phyloP scores from a whole-genome alignment of 2,113 vertebrate genomes.

The Ursus arctos region DNA sequence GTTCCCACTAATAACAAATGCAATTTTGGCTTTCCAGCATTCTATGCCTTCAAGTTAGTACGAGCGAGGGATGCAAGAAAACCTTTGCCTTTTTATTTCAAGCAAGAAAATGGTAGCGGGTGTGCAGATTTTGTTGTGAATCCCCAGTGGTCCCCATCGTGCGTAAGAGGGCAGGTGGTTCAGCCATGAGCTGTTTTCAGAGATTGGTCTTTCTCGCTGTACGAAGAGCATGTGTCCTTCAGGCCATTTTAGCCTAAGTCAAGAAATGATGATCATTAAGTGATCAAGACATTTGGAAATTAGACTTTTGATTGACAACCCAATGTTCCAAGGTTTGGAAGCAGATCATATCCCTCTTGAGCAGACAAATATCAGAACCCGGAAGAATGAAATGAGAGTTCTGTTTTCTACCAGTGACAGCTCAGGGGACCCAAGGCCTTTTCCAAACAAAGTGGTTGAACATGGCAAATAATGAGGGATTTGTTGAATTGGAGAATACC shows the following conservation, averaged over 20 bases:
- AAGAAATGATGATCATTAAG: background rate
- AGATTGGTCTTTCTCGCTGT: background rate
- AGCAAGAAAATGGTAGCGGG: background rate
- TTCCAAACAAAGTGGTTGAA: background rate
- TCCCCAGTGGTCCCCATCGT: background rate
- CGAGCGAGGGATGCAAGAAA: background rate
- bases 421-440: background rate
- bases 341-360: background rate
- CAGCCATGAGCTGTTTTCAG: background rate
- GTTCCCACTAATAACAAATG: background rate
- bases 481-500: background rate
- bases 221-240: background rate
- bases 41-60: background rate
- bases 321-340: slow-evolving; percentile 2
- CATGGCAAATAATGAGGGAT: background rate
- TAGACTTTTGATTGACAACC: slow-evolving; percentile 40
- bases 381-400: background rate
- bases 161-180: background rate
- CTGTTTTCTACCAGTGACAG: background rate
- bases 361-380: background rate
- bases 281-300: background rate
- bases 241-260: background rate
- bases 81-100: background rate
- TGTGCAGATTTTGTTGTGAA: background rate
- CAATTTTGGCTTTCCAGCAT: background rate